Conservation (phyloP, 2,797 vertebrate species). For the Avahi laniger region DNA sequence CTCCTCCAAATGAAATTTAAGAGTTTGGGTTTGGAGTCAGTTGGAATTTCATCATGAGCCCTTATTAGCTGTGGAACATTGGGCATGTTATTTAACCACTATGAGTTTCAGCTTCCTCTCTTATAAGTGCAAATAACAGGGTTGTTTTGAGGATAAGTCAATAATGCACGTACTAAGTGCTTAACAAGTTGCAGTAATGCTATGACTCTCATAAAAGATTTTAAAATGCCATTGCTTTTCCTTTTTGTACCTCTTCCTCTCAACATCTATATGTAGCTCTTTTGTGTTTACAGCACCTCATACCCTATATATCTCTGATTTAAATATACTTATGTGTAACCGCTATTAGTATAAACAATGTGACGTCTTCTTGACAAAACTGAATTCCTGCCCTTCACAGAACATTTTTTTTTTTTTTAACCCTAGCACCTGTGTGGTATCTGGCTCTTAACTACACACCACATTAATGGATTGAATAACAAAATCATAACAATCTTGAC, state of each 20-base stretch:
- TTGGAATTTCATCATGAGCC: not conserved
- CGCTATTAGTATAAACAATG: not conserved
- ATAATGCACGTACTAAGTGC: not conserved
- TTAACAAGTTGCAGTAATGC: not conserved
- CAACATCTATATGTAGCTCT: not conserved
- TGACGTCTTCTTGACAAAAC: not conserved
- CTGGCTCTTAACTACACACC: not conserved
- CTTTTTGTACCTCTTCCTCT: not conserved
- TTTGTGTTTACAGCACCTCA: not conserved
- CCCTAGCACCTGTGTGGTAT: not conserved
- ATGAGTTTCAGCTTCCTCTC: slow-evolving; percentile 19
- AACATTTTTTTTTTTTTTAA: not conserved
- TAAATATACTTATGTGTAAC: not conserved
- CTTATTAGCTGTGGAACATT: slow-evolving; percentile 23
- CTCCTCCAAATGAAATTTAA: slow-evolving; percentile 50
- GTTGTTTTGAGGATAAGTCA: slow-evolving; percentile 46
- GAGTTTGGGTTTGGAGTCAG: slow-evolving; percentile 19
- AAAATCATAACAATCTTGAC: not conserved
- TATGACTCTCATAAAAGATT: slow-evolving; percentile 22
- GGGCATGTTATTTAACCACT: slow-evolving; percentile 16
- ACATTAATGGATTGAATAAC: not conserved
- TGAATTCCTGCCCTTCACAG: not conserved
- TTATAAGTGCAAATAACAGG: slow-evolving; percentile 41
- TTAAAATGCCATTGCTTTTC: slow-evolving; percentile 9
- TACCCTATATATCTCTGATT: not conserved